Conservation (phyloP, 2,797 vertebrate genomes). For the Gadopsis marmoratus region DNA sequence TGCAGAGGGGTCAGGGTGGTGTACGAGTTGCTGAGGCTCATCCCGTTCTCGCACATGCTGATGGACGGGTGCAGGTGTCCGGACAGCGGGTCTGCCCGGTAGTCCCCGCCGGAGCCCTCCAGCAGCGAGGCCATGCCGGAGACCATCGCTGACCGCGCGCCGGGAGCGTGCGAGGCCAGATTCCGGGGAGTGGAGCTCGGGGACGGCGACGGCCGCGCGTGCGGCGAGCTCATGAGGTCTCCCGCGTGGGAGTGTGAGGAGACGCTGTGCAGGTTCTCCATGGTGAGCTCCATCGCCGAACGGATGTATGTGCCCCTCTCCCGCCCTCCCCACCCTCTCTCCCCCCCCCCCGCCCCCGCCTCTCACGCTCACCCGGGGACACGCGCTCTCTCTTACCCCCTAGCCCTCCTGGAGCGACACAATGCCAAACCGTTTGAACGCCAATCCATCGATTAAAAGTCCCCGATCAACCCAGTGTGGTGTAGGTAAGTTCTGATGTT, state of each 20-base stretch:
- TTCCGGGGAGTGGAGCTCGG: slow-evolving; percentile 90
- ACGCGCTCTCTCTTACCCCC: slow-evolving; percentile 57
- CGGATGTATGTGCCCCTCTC: slow-evolving; percentile 77
- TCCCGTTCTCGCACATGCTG: slow-evolving; percentile 96
- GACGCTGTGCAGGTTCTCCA: slow-evolving; percentile 94
- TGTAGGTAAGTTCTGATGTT: slow-evolving; percentile 64
- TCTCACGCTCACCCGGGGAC: slow-evolving; percentile 65
- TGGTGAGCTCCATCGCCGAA: slow-evolving; percentile 93
- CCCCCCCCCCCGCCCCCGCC: slow-evolving; percentile 72
- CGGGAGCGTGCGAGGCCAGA: slow-evolving; percentile 87
- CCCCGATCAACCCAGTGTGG: slow-evolving; percentile 78
- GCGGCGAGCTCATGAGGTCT: slow-evolving; percentile 92
- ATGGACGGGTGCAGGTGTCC: slow-evolving; percentile 94
- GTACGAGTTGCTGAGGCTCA: slow-evolving; percentile 95
- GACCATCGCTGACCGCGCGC: slow-evolving; percentile 91
- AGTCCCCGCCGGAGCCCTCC: slow-evolving; percentile 89
- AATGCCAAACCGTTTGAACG: slow-evolving; percentile 82
- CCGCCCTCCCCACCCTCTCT: slow-evolving; percentile 81
- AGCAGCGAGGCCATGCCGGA: slow-evolving; percentile 95
- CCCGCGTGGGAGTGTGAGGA: slow-evolving; percentile 91
- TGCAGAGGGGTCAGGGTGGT: slow-evolving; percentile 96
- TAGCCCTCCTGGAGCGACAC: slow-evolving; percentile 76
- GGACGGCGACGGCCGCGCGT: slow-evolving; percentile 87
- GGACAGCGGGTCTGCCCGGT: slow-evolving; percentile 88
- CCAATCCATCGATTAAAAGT: slow-evolving; percentile 86